Base-by-base conservation (phyloP, 2,888 invertebrate species). In the Nemotelus pantherinus region DNA sequence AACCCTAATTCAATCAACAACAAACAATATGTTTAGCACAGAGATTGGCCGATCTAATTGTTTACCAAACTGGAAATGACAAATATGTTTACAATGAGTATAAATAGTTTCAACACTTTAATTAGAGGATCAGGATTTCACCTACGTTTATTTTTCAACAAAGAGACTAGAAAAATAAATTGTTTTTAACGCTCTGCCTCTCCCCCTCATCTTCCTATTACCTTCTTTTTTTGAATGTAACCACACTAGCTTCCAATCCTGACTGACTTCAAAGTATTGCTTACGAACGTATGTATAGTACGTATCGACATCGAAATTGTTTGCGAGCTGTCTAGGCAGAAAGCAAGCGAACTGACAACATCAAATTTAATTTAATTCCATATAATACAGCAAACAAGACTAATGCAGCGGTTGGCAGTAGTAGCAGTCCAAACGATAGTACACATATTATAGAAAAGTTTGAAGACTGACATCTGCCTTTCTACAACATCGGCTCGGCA, bases 291-390 rank as follows among this genome's bases (percentile, higher is more conserved):
- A 25, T 25, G 25, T 25, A 25, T 25, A 25, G 25, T 25, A 25
- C 25, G 25, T 25, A 1, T 25, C 25, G 25, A 25, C 25, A 25
- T 25, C 25, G 25, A 25, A 0, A 25, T 25, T 25, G 25, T 25
- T 25, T 25, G 25, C 25, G 25, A 25, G 25, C 1, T 25, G 25
- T 25, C 25, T 25, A 25, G 25, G 25, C 25, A 25, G 25, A 25
- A 25, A 25, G 25, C 25, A 25, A 25, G 48, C 67, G 50, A 68
- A 68, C 67, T 50, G 70, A 55, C 70, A 70, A 43, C 70, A 70
- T 70, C 39, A 70, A 70, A 70, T 70, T 70, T 55, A 70, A 70
- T 70, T 70, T 70, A 70, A 70, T 70, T 70, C 70, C n/a, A 10
- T 55, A 70, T 53, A 70, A 55, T 43, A 47, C 47, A 53, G 55